Percentiles rank a stretch among this genome's conserved stretches.
These are phyloP conservation scores for Siniperca scherzeri DNA, from an alignment of 2,797 vertebrate species.

Conservation along the genomic window DNA sequence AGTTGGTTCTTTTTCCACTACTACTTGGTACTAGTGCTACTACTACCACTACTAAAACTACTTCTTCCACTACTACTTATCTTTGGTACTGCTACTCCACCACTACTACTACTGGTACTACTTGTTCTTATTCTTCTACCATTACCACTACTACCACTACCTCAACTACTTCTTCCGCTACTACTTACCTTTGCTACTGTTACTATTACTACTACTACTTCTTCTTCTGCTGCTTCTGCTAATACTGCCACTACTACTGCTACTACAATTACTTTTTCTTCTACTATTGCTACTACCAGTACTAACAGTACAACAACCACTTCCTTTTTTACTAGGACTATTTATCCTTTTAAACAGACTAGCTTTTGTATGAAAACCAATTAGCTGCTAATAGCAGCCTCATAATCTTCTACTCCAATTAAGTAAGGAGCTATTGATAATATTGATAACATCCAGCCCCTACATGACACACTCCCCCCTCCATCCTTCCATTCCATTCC, in stretches of 20 bases:
- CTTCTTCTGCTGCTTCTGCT: neutral
- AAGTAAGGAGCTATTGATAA: neutral
- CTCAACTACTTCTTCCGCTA: no score
- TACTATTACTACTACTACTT: neutral
- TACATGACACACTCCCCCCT: no score
- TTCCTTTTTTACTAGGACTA: no score
- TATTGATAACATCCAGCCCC: no score
- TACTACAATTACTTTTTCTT: neutral
- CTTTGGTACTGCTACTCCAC: neutral
- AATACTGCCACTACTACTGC: no score
- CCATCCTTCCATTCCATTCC: no score
- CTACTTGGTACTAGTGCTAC: neutral
- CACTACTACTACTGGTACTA: neutral
- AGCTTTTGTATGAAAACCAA: neutral
- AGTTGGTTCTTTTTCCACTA: no score
- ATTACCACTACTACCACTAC: no score
- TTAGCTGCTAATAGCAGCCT: neutral
- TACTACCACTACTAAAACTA: neutral
- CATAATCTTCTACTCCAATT: constrained; percentile 12
- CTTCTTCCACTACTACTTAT: neutral
- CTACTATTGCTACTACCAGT: neutral
- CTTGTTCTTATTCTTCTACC: neutral
- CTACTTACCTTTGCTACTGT: no score
- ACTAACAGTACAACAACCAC: neutral
- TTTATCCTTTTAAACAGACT: neutral